Conservation (phyloP, 2,797 vertebrate genomes). For the Paguma larvata region DNA sequence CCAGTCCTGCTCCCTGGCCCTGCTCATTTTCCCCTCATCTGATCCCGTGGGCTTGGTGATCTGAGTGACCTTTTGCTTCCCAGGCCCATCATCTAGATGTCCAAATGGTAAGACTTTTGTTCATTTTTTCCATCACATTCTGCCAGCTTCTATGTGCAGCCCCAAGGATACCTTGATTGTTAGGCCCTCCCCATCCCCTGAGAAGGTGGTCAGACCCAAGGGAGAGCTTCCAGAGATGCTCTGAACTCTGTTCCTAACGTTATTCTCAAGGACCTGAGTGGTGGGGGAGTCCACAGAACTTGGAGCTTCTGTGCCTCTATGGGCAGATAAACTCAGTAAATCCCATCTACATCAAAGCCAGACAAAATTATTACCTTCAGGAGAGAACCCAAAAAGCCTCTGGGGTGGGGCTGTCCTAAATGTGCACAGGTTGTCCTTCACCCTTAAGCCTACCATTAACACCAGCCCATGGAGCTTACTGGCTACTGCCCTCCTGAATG, state of each 20-base stretch:
- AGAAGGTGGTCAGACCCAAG: neutral
- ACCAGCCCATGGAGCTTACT: neutral
- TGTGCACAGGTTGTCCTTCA: fast-evolving
- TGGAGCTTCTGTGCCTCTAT: neutral
- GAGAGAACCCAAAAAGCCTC: neutral
- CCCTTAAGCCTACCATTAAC: neutral
- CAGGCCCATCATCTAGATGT: neutral
- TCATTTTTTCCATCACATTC: neutral
- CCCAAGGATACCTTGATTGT: neutral
- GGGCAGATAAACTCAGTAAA: neutral
- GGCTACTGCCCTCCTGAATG: too few relatives aligned
- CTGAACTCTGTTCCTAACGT: neutral
- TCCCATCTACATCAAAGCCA: neutral
- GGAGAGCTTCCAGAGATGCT: neutral
- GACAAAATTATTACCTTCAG: neutral
- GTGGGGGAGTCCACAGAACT: neutral
- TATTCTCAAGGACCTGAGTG: neutral
- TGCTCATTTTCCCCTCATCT: neutral
- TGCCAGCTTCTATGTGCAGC: neutral
- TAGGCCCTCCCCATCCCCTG: neutral
- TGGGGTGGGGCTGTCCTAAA: fast-evolving
- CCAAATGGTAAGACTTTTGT: neutral
- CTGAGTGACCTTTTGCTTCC: neutral
- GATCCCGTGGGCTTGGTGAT: neutral
- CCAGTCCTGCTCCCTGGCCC: neutral